Percentiles rank a stretch among this genome's conserved stretches.
Evolutionary conservation across 2,113 vertebrate species (phyloP).

Genomic region (Lampris megalopsis): DNA sequence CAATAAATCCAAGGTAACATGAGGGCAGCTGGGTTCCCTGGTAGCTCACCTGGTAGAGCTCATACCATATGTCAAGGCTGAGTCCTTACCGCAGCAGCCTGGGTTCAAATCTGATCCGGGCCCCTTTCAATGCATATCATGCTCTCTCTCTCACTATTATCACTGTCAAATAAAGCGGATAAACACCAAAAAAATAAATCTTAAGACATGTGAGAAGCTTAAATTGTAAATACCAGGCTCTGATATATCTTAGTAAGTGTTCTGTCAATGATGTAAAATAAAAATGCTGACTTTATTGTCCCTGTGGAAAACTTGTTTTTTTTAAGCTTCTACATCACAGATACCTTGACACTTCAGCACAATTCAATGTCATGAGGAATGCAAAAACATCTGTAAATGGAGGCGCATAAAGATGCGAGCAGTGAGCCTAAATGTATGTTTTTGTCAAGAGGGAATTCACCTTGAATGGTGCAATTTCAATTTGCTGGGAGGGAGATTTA

Average conservation of each 20-base stretch:
- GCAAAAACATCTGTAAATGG: not conserved
- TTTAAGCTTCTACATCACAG: constrained; percentile 3
- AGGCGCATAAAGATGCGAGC: not conserved
- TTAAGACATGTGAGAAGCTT: no score
- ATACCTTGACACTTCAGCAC: not conserved
- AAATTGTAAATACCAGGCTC: not conserved
- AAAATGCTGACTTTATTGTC: not conserved
- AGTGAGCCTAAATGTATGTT: not conserved
- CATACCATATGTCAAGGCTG: no score
- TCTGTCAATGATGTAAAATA: constrained; percentile 22
- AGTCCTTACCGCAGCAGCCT: no score
- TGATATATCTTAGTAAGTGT: not conserved
- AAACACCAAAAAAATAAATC: no score
- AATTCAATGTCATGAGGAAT: no score
- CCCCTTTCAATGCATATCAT: no score
- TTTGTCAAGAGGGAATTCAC: not conserved
- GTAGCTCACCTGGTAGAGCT: no score
- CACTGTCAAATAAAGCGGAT: no score
- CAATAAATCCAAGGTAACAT: not conserved
- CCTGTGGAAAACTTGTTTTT: not conserved
- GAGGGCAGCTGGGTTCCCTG: no score
- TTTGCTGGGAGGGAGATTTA: not conserved
- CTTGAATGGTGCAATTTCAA: not conserved
- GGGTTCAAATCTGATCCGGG: no score
- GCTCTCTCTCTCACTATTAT: no score